Conservation (phyloP, 2,888 invertebrate genomes). For the Chaitophorus viminalis region DNA sequence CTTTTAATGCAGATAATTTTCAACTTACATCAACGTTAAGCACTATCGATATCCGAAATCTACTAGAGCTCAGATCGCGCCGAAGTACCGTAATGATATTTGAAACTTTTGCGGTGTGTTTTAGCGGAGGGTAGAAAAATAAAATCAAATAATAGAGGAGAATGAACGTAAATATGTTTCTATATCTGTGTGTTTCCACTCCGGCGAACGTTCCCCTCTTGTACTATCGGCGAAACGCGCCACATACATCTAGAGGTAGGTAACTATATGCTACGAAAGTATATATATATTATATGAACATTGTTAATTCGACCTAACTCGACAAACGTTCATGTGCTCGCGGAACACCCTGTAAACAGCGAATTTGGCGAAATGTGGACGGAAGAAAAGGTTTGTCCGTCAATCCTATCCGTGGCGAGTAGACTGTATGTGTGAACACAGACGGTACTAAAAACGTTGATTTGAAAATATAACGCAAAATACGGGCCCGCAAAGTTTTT, state of each 20-base stretch:
- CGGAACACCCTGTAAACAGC: not conserved
- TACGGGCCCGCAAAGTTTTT: not conserved
- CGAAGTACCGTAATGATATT: not conserved
- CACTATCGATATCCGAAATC: constrained; percentile 2
- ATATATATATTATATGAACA: not conserved
- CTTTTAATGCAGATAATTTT: not conserved
- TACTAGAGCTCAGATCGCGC: not conserved
- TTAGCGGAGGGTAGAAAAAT: not conserved
- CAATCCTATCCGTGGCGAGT: not conserved
- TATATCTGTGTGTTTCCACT: constrained; percentile 10
- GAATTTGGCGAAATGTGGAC: not conserved
- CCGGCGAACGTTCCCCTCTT: not conserved
- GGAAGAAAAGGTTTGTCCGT: not conserved
- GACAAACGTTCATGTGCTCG: not conserved
- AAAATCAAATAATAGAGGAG: constrained; percentile 17
- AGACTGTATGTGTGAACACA: not conserved
- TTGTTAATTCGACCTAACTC: not conserved
- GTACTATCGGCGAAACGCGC: not conserved
- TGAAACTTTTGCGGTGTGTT: constrained; percentile 11
- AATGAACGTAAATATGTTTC: constrained; percentile 3
- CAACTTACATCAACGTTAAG: not conserved
- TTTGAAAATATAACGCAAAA: not conserved
- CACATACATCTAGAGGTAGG: no score
- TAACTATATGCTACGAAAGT: no score
- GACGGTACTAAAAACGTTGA: not conserved